phyloP scores from a whole-genome alignment of 2,113 vertebrate genomes.

The Psammodynastes pulverulentus region DNA sequence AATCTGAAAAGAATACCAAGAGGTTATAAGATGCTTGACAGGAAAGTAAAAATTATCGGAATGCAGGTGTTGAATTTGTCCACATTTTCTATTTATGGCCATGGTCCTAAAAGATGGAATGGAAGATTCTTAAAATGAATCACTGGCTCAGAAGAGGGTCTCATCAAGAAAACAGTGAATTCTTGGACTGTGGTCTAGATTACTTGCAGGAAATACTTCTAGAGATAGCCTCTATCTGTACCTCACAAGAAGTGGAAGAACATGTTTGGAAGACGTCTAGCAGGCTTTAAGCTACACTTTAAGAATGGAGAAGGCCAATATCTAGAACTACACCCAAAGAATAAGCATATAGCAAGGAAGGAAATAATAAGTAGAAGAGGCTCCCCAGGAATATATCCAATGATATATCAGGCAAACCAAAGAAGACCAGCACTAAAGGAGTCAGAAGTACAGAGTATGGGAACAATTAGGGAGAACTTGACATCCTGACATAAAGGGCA shows the following conservation, averaged over 20 bases:
- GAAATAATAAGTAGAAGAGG: neutral
- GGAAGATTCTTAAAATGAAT: neutral
- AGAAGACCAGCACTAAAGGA: neutral
- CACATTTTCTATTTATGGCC: neutral
- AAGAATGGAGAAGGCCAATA: neutral
- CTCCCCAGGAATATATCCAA: neutral
- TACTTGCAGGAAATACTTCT: neutral
- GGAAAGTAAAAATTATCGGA: neutral
- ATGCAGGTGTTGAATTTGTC: no score
- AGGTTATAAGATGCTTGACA: neutral
- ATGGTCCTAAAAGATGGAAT: neutral
- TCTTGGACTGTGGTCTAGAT: neutral
- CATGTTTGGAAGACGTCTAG: neutral
- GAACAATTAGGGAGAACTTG: neutral
- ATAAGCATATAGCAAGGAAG: neutral
- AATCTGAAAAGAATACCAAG: neutral
- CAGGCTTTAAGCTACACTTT: neutral
- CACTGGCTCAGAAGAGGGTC: neutral
- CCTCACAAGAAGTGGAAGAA: neutral
- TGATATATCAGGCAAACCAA: neutral
- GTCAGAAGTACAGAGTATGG: neutral
- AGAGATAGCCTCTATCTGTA: no score
- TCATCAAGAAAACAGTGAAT: neutral
- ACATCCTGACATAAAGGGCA: neutral
- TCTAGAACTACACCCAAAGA: neutral